A percentile compares a stretch with the other conserved stretches of the same genome.
These are phyloP conservation scores for Gonocerus acuteangulatus DNA, from an alignment of 2,888 invertebrate species.

Conservation along the genomic window DNA sequence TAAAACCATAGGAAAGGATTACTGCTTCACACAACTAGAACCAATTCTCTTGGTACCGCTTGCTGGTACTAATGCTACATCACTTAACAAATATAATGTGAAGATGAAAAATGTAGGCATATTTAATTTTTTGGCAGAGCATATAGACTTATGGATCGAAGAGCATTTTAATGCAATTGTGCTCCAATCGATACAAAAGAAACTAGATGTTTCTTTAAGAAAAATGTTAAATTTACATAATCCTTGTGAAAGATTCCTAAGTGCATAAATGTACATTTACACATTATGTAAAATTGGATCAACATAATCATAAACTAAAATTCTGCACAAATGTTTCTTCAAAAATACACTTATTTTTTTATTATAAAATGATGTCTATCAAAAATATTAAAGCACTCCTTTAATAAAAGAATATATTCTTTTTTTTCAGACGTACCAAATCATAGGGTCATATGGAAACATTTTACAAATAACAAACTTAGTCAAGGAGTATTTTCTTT, in stretches of 20 bases:
- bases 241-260: constrained; percentile 21
- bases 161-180: constrained; percentile 27
- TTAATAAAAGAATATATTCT: too few relatives aligned
- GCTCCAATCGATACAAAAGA: constrained; percentile 8
- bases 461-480: too few relatives aligned
- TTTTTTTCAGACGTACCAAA: too few relatives aligned
- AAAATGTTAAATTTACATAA: constrained; percentile 18
- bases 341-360: too few relatives aligned
- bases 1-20: neutral
- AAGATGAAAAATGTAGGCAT: constrained; percentile 8
- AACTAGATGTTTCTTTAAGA: constrained; percentile 16
- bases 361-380: too few relatives aligned
- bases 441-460: too few relatives aligned
- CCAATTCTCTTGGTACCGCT: constrained; percentile 5
- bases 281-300: neutral
- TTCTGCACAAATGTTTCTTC: too few relatives aligned
- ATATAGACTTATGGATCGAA: constrained; percentile 26
- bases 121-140: constrained; percentile 28
- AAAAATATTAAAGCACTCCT: too few relatives aligned
- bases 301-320: too few relatives aligned
- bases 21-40: constrained; percentile 10
- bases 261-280: neutral
- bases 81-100: constrained; percentile 1
- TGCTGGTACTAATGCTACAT: neutral
- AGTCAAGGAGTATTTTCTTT: too few relatives aligned